Percentiles rank a stretch among this genome's conserved stretches.
Evolutionary conservation across 1,140 invertebrate species (phyloP).

Genomic region (Oppia nitens): DNA sequence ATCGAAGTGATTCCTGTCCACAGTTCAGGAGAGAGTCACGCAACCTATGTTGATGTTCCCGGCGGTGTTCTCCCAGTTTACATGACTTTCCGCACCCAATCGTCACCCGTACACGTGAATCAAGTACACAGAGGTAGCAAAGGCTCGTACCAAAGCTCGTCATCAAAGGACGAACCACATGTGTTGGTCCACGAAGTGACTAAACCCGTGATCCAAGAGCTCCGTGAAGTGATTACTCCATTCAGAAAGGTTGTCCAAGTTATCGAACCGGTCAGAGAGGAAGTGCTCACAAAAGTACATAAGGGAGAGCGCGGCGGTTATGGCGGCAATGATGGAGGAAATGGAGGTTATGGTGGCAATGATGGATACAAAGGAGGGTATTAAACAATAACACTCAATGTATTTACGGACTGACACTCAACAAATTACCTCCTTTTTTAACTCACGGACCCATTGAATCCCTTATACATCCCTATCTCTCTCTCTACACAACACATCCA

Average conservation of each 20-base stretch:
- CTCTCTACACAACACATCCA: too few species aligned
- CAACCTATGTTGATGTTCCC: conserved; percentile 6
- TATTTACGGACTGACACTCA: too few species aligned
- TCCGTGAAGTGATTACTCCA: conserved; percentile 11
- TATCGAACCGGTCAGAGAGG: conserved; percentile 7
- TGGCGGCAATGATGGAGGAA: not conserved
- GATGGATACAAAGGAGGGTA: not conserved
- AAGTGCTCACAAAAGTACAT: not conserved
- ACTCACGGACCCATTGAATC: too few species aligned
- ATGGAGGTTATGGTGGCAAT: not conserved
- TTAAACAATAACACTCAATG: too few species aligned
- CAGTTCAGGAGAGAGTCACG: too few species aligned
- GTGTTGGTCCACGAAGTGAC: not conserved
- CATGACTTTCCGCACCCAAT: conserved; percentile 1
- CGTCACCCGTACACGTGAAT: not conserved
- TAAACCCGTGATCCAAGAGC: not conserved
- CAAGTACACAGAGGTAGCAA: conserved; percentile 1
- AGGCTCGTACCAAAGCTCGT: conserved; percentile 7
- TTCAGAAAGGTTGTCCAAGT: conserved; percentile 5
- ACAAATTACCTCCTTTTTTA: too few species aligned
- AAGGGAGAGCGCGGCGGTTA: not conserved
- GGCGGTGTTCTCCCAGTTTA: not conserved
- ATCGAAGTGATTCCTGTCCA: too few species aligned
- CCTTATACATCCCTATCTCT: too few species aligned
- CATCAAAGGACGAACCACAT: conserved; percentile 11